Conservation (phyloP, 2,113 vertebrate species). For the Crotalus helleri region DNA sequence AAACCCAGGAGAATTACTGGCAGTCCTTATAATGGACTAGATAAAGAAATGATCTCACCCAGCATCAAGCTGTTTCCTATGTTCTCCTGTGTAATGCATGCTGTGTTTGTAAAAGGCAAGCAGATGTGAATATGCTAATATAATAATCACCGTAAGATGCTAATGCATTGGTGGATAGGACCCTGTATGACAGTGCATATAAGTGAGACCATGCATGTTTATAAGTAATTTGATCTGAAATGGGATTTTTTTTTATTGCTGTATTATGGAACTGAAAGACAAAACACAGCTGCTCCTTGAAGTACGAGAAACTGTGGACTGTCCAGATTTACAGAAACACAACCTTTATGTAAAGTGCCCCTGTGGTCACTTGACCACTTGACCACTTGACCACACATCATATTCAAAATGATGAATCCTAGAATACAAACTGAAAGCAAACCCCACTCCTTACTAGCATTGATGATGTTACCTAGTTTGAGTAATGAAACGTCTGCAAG, state of each 20-base stretch:
- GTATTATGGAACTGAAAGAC: not conserved
- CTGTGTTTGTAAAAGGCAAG: not conserved
- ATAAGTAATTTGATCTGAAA: not conserved
- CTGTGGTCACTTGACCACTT: not conserved
- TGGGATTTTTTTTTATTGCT: not conserved
- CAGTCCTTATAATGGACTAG: not conserved
- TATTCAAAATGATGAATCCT: not conserved
- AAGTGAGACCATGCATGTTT: not conserved
- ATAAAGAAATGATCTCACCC: not conserved
- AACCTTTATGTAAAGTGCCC: no score
- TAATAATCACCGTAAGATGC: not conserved
- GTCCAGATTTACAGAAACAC: not conserved
- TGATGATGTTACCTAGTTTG: not conserved
- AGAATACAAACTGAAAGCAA: not conserved
- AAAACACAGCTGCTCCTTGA: not conserved
- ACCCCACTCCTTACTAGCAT: not conserved
- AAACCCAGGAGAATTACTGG: not conserved
- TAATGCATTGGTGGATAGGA: not conserved
- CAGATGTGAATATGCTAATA: not conserved
- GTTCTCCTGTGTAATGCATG: not conserved
- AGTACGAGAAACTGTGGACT: not conserved
- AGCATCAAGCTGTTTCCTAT: not conserved
- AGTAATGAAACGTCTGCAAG: not conserved
- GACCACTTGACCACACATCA: not conserved
- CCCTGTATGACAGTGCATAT: not conserved